Conservation (phyloP, 2,888 invertebrate species). For the Acrobeloides nanus region DNA sequence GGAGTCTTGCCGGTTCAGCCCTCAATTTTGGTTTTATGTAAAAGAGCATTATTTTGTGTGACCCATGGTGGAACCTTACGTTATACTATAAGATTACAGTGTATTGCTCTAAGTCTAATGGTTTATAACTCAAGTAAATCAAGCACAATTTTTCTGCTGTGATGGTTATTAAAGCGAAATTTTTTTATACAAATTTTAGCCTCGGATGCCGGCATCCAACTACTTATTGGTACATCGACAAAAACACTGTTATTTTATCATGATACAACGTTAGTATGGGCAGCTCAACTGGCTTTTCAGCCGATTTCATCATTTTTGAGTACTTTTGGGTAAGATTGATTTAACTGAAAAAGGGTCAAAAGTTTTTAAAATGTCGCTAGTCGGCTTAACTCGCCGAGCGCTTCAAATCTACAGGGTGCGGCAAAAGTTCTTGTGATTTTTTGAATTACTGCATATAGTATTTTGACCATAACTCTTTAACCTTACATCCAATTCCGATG, state of each 20-base stretch:
- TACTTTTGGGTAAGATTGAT: slow-evolving; percentile 5
- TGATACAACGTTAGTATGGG: slow-evolving; percentile 77
- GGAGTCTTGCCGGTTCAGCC: slow-evolving; percentile 63
- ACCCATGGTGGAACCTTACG: slow-evolving; percentile 65
- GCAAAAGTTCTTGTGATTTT: too few species aligned
- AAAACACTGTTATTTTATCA: slow-evolving; percentile 77
- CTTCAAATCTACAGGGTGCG: too few species aligned
- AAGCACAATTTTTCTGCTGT: not conserved
- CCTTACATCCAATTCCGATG: too few species aligned
- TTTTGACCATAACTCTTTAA: too few species aligned
- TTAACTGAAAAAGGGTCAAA: too few species aligned
- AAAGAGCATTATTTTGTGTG: slow-evolving; percentile 68
- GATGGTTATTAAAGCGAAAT: slow-evolving; percentile 1
- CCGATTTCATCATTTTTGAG: slow-evolving; percentile 63
- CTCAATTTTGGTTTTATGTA: slow-evolving; percentile 71
- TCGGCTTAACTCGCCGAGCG: too few species aligned
- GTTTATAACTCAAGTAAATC: slow-evolving; percentile 17
- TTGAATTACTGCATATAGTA: too few species aligned
- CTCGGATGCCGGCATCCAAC: slow-evolving; percentile 17
- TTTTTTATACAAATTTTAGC: slow-evolving; percentile 11
- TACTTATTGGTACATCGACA: slow-evolving; percentile 68
- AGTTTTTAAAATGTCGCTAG: too few species aligned
- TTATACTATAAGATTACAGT: slow-evolving; percentile 23
- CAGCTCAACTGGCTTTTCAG: slow-evolving; percentile 70
- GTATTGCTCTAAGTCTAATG: slow-evolving; percentile 19